Percentiles rank a stretch among this genome's conserved stretches.
phyloP scores from a whole-genome alignment of 2,113 vertebrate species.

The Otocyon megalotis region DNA sequence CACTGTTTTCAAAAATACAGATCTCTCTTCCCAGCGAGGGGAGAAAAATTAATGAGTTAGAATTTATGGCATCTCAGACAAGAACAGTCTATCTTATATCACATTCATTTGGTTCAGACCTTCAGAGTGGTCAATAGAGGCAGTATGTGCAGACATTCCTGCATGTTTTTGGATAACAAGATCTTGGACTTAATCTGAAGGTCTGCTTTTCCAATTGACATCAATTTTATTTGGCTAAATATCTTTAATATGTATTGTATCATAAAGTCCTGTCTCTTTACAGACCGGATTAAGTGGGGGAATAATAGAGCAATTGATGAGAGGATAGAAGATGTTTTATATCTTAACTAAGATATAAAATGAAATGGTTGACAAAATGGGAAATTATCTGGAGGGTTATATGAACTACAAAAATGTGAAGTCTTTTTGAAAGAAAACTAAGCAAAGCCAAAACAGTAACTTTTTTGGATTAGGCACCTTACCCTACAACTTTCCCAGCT shows the following conservation, averaged over 20 bases:
- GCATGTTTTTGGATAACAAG: neutral
- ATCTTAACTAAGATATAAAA: neutral
- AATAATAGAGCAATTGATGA: slow-evolving; percentile 24
- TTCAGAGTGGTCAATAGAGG: neutral
- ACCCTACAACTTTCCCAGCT: slow-evolving; percentile 40
- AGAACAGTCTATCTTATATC: neutral
- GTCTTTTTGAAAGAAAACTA: slow-evolving; percentile 61
- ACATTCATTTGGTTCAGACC: neutral
- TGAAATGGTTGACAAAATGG: slow-evolving; percentile 40
- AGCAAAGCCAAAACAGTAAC: slow-evolving; percentile 44
- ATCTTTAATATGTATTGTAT: neutral
- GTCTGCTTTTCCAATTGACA: neutral
- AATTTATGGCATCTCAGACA: too few relatives aligned
- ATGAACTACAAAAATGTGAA: neutral
- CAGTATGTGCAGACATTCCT: neutral
- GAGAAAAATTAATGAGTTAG: neutral
- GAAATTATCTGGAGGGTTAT: slow-evolving; percentile 41
- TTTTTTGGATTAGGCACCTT: slow-evolving; percentile 44
- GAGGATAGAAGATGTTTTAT: neutral
- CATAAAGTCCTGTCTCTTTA: slow-evolving; percentile 9
- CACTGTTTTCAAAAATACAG: neutral
- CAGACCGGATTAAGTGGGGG: neutral
- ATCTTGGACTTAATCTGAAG: slow-evolving; percentile 26
- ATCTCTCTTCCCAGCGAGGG: neutral
- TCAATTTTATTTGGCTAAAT: slow-evolving; percentile 36